phyloP scores from a whole-genome alignment of 1,140 invertebrate genomes.

The Delia radicum region DNA sequence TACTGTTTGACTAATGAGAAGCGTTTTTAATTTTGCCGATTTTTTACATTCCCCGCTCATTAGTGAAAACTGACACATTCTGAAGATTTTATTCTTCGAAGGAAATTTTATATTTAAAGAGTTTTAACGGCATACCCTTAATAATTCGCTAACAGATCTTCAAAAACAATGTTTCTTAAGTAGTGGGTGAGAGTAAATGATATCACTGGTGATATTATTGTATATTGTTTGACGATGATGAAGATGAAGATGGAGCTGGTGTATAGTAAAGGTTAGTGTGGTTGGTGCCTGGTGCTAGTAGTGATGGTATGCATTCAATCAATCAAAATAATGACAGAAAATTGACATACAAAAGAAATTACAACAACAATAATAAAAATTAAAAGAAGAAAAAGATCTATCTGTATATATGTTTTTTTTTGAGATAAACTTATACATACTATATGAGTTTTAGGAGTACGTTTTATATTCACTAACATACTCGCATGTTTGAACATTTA shows the following conservation, averaged over 20 bases:
- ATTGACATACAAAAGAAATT: neutral
- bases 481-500: neutral
- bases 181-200: neutral
- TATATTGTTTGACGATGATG: too few relatives aligned
- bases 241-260: neutral
- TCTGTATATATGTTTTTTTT: too few relatives aligned
- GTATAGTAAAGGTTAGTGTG: neutral
- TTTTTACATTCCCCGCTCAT: too few relatives aligned
- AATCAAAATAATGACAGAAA: constrained; percentile 18
- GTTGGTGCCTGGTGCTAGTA: neutral
- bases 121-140: neutral
- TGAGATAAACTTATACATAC: too few relatives aligned
- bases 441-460: neutral
- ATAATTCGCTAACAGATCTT: neutral
- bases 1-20: too few relatives aligned
- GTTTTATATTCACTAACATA: neutral
- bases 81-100: too few relatives aligned
- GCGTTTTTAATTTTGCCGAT: too few relatives aligned
- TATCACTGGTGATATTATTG: constrained; percentile 4
- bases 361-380: neutral
- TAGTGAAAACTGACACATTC: too few relatives aligned
- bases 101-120: too few relatives aligned
- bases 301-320: constrained; percentile 15
- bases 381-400: constrained; percentile 1
- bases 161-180: neutral